Evolutionary conservation across 1,140 invertebrate genomes (phyloP), one percentile per base, ranked within the genome.

Genomic region (Papilio aristodemus): DNA sequence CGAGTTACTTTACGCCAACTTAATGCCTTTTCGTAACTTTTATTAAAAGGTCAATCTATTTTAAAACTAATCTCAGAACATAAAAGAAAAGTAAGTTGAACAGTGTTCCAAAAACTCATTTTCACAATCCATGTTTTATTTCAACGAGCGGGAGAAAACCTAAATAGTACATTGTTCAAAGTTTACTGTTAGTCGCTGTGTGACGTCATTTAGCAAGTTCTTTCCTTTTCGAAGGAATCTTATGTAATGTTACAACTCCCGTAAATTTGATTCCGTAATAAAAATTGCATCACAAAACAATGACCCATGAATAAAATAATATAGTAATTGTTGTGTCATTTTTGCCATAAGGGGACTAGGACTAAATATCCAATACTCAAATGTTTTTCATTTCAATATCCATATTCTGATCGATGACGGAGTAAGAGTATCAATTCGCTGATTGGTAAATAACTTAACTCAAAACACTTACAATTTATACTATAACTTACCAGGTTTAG

Each of bases 401-500:
- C n/a, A n/a, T n/a, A n/a, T n/a, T n/a, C n/a, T n/a, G n/a, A n/a
- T n/a, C n/a, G n/a, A n/a, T n/a, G n/a, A n/a, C n/a, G n/a, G n/a
- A n/a, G n/a, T n/a, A n/a, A n/a, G n/a, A n/a, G n/a, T n/a, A n/a
- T n/a, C n/a, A n/a, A n/a, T n/a, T n/a, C n/a, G n/a, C n/a, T n/a
- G n/a, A n/a, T n/a, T n/a, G n/a, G n/a, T n/a, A n/a, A n/a, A n/a
- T 6, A 32, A 32, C 2, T 32, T 32, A 32, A 32, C 6, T 32
- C 27, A 32, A 50, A 50, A 19, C 17, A 8, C 9, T 22, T 11
- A 32, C 2, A 50, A 50, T 4, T 50, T 50, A 36, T 46, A 9
- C 11, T 32, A 46, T n/a, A 37, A 88, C 88, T 90, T 85, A 90
- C 88, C 87, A 76, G 89, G 80, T 72, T 91, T 91, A 37, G 86